Base-by-base conservation (phyloP, 1,140 invertebrate genomes). In the Rhopalosiphum padi region DNA sequence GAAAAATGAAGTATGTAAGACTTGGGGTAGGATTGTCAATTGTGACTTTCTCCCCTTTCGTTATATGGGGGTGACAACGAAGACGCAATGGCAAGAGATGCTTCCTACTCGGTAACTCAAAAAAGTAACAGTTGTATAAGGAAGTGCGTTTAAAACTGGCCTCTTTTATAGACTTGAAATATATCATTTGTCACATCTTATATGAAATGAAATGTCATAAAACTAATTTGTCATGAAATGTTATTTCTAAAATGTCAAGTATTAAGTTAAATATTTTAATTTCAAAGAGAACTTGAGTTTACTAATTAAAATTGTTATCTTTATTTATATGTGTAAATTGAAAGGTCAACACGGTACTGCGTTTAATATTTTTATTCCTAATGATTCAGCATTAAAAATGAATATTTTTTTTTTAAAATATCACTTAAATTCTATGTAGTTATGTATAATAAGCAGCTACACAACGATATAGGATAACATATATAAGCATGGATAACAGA, bases 1-100 rank as follows among this genome's bases (percentile, higher is more conserved):
- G 88, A 89, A 89, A 89, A 89, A 55, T 89, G 88, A 55, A 55
- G 88, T 53, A 89, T 53, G 22, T 55, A 87, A 87, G 88, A 55
- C 51, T 37, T 30, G 8, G n/a, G 9, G 48, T 37, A 41, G 23
- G 23, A 23, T 41, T 25, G 88, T 55, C 35, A 55, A 89, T 30
- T 55, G 88, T 53, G 51, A 89, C 48, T 55, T 89, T 53, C 51
- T 53, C 41, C 48, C n/a, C 25, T 55, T 89, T 51, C n/a, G 46
- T 22, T 25, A 35, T 11, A 46, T 23, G 11, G 6, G 5, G 85
- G 60, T 18, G 30, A 77, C 60, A 77, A 68, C 60, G 30, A n/a
- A 30, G 35, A 37, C 25, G 2, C 23, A 37, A 15, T 22, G 4
- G 53, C 35, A 23, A 35, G n/a, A 53, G 22, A 15, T 15, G 35